Evolutionary conservation across 2,113 vertebrate genomes (phyloP).

Genomic region (Menura novaehollandiae): DNA sequence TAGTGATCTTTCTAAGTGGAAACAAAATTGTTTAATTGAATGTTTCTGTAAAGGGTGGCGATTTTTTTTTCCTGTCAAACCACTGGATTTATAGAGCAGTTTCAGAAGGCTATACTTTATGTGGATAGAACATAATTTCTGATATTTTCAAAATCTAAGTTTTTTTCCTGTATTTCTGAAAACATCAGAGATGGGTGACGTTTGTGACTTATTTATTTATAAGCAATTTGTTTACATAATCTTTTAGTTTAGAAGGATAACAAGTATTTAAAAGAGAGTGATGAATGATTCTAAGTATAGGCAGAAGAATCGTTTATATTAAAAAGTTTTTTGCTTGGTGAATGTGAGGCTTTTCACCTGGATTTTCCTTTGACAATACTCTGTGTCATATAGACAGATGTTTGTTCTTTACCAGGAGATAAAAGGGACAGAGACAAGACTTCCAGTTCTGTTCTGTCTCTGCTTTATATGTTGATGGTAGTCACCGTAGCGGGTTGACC

Average conservation of each 20-base stretch:
- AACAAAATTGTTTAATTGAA: conserved; percentile 21
- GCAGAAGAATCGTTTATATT: not conserved
- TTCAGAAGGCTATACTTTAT: not conserved
- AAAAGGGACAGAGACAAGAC: not conserved
- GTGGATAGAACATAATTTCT: not conserved
- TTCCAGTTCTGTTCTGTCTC: not conserved
- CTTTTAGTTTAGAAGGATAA: not conserved
- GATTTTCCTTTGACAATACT: not conserved
- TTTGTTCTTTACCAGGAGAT: not conserved
- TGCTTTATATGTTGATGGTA: not conserved
- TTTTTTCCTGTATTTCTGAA: not conserved
- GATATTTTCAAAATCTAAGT: not conserved
- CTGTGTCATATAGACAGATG: not conserved
- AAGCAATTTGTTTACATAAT: not conserved
- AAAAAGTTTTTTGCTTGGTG: not conserved
- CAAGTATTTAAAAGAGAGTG: not conserved
- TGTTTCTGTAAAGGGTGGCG: not conserved
- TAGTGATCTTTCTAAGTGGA: not conserved
- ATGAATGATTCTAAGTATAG: not conserved
- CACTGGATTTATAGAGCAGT: not conserved
- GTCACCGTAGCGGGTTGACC: not conserved
- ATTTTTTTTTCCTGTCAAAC: not conserved
- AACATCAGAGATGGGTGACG: not conserved
- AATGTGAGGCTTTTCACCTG: not conserved
- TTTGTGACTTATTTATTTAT: not conserved